These are phyloP conservation scores for Strigamia transsilvanica DNA, from an alignment of 2,888 invertebrate species.

Conservation along the genomic window DNA sequence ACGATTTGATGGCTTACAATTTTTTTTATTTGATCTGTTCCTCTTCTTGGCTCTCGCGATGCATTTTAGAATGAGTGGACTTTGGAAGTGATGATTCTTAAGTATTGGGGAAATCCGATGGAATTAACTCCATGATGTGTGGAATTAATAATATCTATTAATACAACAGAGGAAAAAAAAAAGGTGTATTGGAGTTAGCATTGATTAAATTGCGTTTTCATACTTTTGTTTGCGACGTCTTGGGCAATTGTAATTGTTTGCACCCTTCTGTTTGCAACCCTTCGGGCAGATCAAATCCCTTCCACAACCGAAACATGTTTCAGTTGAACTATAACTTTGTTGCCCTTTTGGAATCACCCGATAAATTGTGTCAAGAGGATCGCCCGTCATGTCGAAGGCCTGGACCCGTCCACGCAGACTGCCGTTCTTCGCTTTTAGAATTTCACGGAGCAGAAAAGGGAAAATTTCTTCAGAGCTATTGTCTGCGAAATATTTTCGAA, in stretches of 20 bases:
- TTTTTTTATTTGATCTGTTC: too few relatives aligned
- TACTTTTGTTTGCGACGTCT: neutral
- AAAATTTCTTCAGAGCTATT: constrained; percentile 17
- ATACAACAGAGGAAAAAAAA: neutral
- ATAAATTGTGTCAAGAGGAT: constrained; percentile 12
- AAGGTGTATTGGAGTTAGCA: neutral
- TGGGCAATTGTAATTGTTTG: neutral
- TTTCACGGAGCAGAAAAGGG: neutral
- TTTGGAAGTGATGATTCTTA: too few relatives aligned
- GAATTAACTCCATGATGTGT: too few relatives aligned
- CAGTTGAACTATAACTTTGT: neutral
- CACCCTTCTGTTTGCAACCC: neutral
- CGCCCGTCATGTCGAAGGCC: constrained; percentile 2
- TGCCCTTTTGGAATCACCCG: neutral
- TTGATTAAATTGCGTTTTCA: neutral
- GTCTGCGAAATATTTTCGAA: neutral
- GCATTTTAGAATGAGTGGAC: too few relatives aligned
- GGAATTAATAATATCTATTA: too few relatives aligned
- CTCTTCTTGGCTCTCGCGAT: too few relatives aligned
- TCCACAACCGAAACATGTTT: neutral
- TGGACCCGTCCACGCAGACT: neutral
- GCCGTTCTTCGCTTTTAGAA: neutral
- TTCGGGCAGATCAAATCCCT: constrained; percentile 7
- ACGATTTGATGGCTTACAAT: too few relatives aligned
- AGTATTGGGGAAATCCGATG: too few relatives aligned